Evolutionary conservation across 2,113 vertebrate species (phyloP).

Genomic region (Silurus glanis): DNA sequence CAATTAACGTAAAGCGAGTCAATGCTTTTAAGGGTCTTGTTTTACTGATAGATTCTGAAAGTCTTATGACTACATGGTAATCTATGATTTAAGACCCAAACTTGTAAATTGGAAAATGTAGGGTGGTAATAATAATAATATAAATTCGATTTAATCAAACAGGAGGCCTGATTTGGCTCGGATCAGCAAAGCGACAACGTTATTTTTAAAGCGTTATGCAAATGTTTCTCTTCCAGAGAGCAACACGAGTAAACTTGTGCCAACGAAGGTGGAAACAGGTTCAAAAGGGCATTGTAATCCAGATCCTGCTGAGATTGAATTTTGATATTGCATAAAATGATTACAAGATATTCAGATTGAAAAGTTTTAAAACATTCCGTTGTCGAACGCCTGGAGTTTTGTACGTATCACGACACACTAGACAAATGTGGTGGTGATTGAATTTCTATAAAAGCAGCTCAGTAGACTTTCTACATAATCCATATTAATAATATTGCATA

Average conservation of each 20-base stretch:
- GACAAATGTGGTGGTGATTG: background rate
- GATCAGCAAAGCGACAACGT: background rate
- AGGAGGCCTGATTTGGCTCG: background rate
- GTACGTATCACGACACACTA: background rate
- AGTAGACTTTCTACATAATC: background rate
- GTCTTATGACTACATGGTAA: background rate
- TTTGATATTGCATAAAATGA: background rate
- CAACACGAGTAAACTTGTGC: conserved; percentile 8
- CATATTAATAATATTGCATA: background rate
- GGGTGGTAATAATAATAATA: background rate
- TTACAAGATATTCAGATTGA: background rate
- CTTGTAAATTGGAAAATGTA: background rate
- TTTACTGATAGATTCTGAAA: background rate
- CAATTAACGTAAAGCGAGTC: background rate
- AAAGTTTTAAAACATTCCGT: background rate
- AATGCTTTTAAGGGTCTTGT: background rate
- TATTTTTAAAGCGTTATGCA: background rate
- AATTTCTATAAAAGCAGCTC: background rate
- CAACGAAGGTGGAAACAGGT: background rate
- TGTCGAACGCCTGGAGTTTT: background rate
- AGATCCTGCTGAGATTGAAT: background rate
- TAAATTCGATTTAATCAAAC: background rate
- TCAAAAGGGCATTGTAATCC: background rate
- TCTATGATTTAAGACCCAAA: background rate
- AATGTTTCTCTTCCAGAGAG: background rate